These are phyloP conservation scores for Dromaius novaehollandiae DNA, from an alignment of 2,113 vertebrate species.

Conservation along the genomic window DNA sequence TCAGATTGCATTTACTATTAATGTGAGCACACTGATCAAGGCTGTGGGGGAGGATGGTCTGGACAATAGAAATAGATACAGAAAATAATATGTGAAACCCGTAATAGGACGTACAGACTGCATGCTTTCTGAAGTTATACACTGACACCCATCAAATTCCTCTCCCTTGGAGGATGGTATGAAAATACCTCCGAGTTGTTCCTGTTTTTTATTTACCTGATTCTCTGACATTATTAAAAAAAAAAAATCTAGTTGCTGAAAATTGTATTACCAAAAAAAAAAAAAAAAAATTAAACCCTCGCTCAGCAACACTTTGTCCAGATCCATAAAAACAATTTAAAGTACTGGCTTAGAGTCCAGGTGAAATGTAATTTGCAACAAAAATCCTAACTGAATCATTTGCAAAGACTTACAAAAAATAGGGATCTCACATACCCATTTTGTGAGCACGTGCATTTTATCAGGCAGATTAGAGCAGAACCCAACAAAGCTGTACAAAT, in stretches of 20 bases:
- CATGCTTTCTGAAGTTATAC: neutral
- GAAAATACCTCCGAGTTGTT: neutral
- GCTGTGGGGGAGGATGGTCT: neutral
- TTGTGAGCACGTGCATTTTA: fast-evolving
- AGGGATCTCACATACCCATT: neutral
- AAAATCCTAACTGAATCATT: neutral
- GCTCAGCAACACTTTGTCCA: neutral
- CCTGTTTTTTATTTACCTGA: neutral
- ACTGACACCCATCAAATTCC: fast-evolving
- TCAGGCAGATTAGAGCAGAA: neutral
- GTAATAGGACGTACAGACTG: neutral
- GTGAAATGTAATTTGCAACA: neutral
- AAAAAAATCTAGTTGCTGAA: neutral
- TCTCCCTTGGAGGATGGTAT: neutral
- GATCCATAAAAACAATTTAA: neutral
- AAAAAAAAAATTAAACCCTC: neutral
- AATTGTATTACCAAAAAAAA: neutral
- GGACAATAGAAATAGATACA: neutral
- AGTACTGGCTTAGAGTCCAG: neutral
- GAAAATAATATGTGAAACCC: neutral
- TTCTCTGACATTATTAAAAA: neutral
- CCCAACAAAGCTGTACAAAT: neutral
- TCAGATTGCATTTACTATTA: neutral
- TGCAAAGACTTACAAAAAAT: neutral
- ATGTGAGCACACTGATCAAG: neutral